phyloP scores from a whole-genome alignment of 2,797 vertebrate species.

The Bucorvus abyssinicus region DNA sequence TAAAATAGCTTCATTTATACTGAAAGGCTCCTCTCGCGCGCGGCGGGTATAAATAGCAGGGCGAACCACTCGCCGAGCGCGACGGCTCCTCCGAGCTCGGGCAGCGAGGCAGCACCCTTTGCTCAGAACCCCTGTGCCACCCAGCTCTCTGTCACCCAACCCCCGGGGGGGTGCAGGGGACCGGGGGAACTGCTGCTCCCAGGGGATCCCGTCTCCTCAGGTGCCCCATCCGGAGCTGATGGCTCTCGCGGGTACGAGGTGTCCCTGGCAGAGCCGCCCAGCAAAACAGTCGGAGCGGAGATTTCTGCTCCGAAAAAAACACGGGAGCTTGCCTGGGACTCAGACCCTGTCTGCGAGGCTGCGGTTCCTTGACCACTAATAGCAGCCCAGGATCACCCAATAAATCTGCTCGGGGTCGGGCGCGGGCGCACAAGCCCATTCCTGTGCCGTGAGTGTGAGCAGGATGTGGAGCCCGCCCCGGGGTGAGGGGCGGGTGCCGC shows the following conservation, averaged over 20 bases:
- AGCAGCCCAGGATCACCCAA: slow-evolving; percentile 35
- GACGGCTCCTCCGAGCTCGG: rapidly evolving
- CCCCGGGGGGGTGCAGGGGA: not conserved
- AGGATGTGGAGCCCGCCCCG: not conserved
- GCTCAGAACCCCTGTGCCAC: not conserved
- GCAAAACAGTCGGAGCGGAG: not conserved
- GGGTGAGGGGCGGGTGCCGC: not conserved
- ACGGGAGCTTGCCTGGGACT: not conserved
- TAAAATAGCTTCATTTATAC: slow-evolving; percentile 68
- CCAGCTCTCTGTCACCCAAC: not conserved
- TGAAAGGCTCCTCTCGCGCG: not conserved
- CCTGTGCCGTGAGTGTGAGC: not conserved
- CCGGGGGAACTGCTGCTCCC: not conserved
- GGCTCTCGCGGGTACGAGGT: not conserved
- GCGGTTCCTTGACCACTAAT: slow-evolving; percentile 48
- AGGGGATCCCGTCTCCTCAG: not conserved
- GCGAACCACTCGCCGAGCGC: not conserved
- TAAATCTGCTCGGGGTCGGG: not conserved
- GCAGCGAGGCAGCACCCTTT: not conserved
- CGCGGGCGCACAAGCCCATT: not conserved
- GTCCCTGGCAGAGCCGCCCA: not conserved
- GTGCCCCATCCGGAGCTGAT: not conserved
- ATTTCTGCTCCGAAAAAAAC: slow-evolving; percentile 3
- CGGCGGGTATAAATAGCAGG: slow-evolving; percentile 48
- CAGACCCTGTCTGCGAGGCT: slow-evolving; percentile 31